A percentile compares a stretch with the other conserved stretches of the same genome.
These are phyloP conservation scores for Physocephala rufipes DNA, from an alignment of 2,888 invertebrate genomes.

Conservation along the genomic window DNA sequence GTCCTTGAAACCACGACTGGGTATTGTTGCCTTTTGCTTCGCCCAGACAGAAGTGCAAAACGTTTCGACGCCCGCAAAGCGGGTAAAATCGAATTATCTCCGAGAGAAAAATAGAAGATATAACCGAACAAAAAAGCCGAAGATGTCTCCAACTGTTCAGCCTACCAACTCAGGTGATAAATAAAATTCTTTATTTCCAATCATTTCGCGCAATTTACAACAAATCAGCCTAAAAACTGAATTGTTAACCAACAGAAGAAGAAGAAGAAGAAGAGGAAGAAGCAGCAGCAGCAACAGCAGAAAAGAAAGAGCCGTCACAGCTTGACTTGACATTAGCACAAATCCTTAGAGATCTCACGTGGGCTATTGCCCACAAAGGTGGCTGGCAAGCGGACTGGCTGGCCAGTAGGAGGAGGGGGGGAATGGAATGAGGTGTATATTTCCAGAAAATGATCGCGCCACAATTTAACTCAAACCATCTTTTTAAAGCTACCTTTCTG, in stretches of 20 bases:
- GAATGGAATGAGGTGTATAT: constrained; percentile 40
- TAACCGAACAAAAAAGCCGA: constrained; percentile 21
- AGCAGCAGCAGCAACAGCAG: constrained; percentile 25
- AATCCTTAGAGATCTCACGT: no score
- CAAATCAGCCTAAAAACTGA: constrained; percentile 52
- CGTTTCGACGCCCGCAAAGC: no score
- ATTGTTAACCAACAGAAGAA: no score
- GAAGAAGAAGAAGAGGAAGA: no score
- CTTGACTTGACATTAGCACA: constrained; percentile 64
- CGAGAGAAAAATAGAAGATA: not conserved
- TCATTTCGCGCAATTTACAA: constrained; percentile 62
- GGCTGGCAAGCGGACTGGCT: no score
- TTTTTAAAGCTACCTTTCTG: constrained; percentile 35
- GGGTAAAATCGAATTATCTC: no score
- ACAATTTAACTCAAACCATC: constrained; percentile 20
- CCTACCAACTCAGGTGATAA: constrained; percentile 62
- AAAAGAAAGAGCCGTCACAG: constrained; percentile 50
- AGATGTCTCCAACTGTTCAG: constrained; percentile 61
- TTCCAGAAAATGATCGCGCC: constrained; percentile 41
- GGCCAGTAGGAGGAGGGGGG: constrained; percentile 7
- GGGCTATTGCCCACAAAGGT: no score
- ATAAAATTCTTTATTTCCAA: constrained; percentile 63
- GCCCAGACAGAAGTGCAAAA: no score
- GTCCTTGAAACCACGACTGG: constrained; percentile 8
- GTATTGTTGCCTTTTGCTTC: not conserved